Evolutionary conservation across 2,797 vertebrate species (phyloP), one percentile per base, ranked within the genome.

Genomic region (Jordanella pulchra): DNA sequence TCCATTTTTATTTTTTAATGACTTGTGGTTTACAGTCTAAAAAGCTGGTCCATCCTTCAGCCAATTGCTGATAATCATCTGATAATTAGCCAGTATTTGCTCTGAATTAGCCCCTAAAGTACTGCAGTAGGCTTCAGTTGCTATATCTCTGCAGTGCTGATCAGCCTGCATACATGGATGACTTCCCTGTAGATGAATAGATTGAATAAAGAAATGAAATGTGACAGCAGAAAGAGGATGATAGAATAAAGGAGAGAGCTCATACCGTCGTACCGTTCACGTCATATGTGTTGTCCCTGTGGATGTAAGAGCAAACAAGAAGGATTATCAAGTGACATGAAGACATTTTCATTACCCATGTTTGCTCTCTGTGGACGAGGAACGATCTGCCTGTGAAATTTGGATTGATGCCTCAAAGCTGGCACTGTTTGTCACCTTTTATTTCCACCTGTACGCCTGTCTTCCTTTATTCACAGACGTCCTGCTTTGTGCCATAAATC

Each of bases 241-340:
- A 53, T 14, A 1, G 48, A 27, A 65, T 50, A 65, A 15, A 27
- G 28, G 45, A 17, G 45, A 9, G 23, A 18, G 50, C 58, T 76
- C 80, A 4, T 91, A 92, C 92, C 87, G 0, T 69, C 3, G 56
- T 1, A 45, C 51, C 39, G 18, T 44, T 91, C 53, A 91, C 68
- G 0, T 89, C 77, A 23, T 92, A 93, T 0, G 76, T 76, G 0
- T 84, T 89, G 10, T 71, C 78, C 83, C 92, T 93, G 86, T 32
- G 44, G 70, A 86, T 7, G 28, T 23, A 78, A 69, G 1, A 73
- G 35, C 67, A 13, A 35, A 42, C 69, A 77, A 15, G 0, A 51
- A 32, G 30, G 39, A 18, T 73, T 55, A 74, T 64, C 28, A 68
- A 50, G 65, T n/a, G 25, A 61, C 23, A 51, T 5, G n/a, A 66